Evolutionary conservation across 30 jellyfish, hydroid and myxozoan species (phyloP).

Genomic region (Turritopsis dohrnii): DNA sequence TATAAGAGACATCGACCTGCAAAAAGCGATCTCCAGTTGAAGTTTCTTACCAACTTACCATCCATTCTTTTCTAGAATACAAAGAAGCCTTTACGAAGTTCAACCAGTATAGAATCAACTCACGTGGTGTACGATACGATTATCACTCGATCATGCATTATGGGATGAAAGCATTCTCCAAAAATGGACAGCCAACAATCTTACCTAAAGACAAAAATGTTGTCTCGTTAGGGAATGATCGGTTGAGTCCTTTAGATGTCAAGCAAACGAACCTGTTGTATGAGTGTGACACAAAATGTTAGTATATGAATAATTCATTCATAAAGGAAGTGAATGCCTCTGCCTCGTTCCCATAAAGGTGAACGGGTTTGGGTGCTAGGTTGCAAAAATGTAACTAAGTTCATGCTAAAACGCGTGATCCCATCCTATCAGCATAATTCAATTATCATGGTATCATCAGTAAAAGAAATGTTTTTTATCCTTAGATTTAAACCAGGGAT

Average conservation of each 20-base stretch:
- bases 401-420: no score
- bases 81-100: slow-evolving; percentile 79
- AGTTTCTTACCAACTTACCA: no score
- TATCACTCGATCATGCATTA: slow-evolving; percentile 80
- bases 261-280: slow-evolving; percentile 74
- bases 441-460: no score
- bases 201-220: slow-evolving; percentile 54
- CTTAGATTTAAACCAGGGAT: slow-evolving; percentile 63
- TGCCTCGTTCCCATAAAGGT: no score
- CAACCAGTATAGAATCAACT: slow-evolving; percentile 61
- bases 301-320: no score
- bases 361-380: no score
- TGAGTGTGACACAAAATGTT: slow-evolving; percentile 39
- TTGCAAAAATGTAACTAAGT: no score
- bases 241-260: slow-evolving; percentile 74
- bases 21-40: no score
- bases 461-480: no score
- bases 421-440: no score
- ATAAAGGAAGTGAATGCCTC: no score
- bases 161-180: slow-evolving; percentile 82
- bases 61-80: slow-evolving; percentile 40
- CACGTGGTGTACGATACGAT: slow-evolving; percentile 70
- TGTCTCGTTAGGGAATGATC: slow-evolving; percentile 71
- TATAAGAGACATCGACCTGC: no score
- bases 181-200: slow-evolving; percentile 81